phyloP scores from a whole-genome alignment of 1,140 invertebrate species.

The Drosophila lacertosa region DNA sequence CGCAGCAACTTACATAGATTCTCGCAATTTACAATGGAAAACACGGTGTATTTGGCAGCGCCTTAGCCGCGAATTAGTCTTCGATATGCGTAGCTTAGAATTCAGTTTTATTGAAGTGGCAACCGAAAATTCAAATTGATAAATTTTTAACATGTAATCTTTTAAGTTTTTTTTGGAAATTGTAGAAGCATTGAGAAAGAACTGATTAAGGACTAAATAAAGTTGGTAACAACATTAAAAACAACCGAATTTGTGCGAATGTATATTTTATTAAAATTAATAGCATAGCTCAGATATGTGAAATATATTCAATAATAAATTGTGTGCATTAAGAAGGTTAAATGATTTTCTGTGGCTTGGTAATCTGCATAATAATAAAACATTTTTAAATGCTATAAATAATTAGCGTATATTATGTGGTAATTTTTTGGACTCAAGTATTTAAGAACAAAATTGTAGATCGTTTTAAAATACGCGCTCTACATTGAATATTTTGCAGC shows the following conservation, averaged over 20 bases:
- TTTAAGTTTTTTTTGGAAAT: slow-evolving; percentile 79
- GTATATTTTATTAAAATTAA: background rate
- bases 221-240: slow-evolving; percentile 81
- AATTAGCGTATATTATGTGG: too few species aligned
- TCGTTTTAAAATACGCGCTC: slow-evolving; percentile 4
- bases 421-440: too few species aligned
- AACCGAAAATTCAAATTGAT: slow-evolving; percentile 52
- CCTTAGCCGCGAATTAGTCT: slow-evolving; percentile 36
- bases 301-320: too few species aligned
- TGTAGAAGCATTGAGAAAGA: slow-evolving; percentile 79
- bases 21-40: background rate
- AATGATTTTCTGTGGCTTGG: too few species aligned
- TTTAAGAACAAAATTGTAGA: too few species aligned
- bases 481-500: background rate
- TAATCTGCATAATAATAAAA: too few species aligned
- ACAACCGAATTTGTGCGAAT: slow-evolving; percentile 14
- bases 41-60: slow-evolving; percentile 40
- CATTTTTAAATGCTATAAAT: too few species aligned
- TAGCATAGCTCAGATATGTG: too few species aligned
- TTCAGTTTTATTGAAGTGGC: slow-evolving; percentile 73
- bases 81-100: slow-evolving; percentile 44
- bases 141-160: slow-evolving; percentile 75
- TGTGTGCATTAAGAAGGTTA: too few species aligned
- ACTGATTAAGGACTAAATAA: slow-evolving; percentile 82
- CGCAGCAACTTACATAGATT: slow-evolving; percentile 31